A percentile compares a stretch with the other conserved stretches of the same genome.
Evolutionary conservation across 1,140 invertebrate species (phyloP).

Genomic region (Uloborus diversus): DNA sequence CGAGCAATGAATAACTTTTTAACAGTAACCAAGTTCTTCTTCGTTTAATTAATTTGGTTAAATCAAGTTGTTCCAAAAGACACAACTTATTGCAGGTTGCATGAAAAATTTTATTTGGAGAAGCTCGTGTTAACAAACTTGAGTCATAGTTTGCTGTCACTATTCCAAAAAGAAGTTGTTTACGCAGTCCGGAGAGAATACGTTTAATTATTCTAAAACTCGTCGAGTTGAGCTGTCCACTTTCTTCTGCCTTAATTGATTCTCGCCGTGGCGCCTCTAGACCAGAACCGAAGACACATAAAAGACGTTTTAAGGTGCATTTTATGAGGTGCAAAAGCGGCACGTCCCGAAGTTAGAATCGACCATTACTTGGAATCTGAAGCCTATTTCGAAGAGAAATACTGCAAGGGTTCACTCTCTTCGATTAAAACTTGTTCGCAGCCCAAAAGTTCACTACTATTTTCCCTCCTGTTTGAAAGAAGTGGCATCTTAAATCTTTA

Average conservation of each 20-base stretch:
- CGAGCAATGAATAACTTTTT: no score
- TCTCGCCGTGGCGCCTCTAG: conserved; percentile 2
- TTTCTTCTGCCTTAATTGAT: conserved; percentile 44
- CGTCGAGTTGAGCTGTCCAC: conserved; percentile 35
- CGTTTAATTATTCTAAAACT: conserved; percentile 55
- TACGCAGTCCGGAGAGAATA: conserved; percentile 21
- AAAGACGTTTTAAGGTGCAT: conserved; percentile 39
- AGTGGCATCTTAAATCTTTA: no score
- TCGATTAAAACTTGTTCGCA: conserved; percentile 35
- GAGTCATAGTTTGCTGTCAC: background rate
- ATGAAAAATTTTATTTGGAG: no score
- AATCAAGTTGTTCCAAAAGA: no score
- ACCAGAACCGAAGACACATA: conserved; percentile 19
- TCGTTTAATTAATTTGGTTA: no score
- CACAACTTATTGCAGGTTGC: no score
- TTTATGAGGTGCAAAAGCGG: conserved; percentile 50
- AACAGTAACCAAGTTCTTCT: no score
- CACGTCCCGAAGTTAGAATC: conserved; percentile 50
- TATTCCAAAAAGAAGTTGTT: conserved; percentile 2
- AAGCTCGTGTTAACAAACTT: no score
- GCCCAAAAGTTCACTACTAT: conserved; percentile 40
- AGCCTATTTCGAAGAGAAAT: conserved; percentile 39
- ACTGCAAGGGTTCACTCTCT: conserved; percentile 35
- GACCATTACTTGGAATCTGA: conserved; percentile 26
- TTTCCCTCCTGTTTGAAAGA: no score